These are phyloP conservation scores for Therioaphis trifolii DNA, from an alignment of 2,888 invertebrate genomes.

Conservation along the genomic window DNA sequence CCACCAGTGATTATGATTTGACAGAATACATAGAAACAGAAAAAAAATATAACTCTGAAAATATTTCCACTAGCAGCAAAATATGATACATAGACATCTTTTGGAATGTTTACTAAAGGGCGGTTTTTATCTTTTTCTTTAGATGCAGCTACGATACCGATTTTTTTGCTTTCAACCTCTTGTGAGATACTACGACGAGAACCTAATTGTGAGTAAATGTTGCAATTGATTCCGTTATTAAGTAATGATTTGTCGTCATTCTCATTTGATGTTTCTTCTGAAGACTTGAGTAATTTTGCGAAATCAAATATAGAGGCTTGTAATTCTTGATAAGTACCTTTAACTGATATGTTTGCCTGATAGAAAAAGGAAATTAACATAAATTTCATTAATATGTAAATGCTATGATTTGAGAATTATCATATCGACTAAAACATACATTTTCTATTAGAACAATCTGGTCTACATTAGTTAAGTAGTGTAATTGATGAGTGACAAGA, in stretches of 20 bases:
- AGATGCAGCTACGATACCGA: too few species aligned
- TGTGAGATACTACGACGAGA: too few species aligned
- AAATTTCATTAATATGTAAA: too few species aligned
- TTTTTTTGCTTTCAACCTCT: too few species aligned
- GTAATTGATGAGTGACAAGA: conserved; percentile 86
- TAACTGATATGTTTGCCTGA: conserved; percentile 70
- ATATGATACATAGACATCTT: conserved; percentile 76
- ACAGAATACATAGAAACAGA: conserved; percentile 75
- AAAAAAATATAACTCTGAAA: conserved; percentile 72
- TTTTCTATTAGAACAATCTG: conserved; percentile 71
- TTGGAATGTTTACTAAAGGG: conserved; percentile 75
- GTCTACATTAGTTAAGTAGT: conserved; percentile 79
- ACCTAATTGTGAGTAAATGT: too few species aligned
- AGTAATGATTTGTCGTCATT: conserved; percentile 50
- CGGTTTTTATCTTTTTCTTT: too few species aligned
- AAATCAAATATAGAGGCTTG: conserved; percentile 82
- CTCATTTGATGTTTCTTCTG: conserved; percentile 70
- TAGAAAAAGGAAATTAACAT: conserved; percentile 63
- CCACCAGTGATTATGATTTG: conserved; percentile 74
- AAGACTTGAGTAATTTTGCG: conserved; percentile 75
- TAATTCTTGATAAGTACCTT: conserved; percentile 77
- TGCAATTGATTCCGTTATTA: too few species aligned
- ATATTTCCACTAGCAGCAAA: conserved; percentile 78
- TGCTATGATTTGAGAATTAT: too few species aligned
- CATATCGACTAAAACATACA: conserved; percentile 67